Percentiles rank a stretch among this genome's conserved stretches.
Conservation (phyloP, 2,797 vertebrate genomes). For the Antrozous pallidus region DNA sequence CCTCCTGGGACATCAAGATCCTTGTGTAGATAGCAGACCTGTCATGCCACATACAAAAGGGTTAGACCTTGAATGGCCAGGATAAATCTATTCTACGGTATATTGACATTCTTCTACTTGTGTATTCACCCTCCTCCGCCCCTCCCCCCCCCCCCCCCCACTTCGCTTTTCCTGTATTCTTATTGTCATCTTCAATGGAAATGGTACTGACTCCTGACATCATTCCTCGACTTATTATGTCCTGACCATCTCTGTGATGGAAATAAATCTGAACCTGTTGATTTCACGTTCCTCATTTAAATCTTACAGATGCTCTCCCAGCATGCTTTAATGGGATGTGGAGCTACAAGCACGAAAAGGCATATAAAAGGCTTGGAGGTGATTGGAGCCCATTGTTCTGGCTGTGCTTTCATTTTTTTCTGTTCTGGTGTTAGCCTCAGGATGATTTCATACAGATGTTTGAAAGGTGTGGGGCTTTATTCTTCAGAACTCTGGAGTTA, state of each 20-base stretch:
- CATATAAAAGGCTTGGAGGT: not conserved
- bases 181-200: not conserved
- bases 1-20: not conserved
- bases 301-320: not conserved
- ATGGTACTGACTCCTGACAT: not conserved
- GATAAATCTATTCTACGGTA: not conserved
- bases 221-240: not conserved
- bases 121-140: not conserved
- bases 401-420: not conserved
- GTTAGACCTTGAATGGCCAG: not conserved
- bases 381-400: not conserved
- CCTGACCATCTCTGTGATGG: not conserved
- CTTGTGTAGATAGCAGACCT: not conserved
- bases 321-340: not conserved
- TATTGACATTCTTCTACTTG: not conserved
- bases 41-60: not conserved
- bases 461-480: not conserved
- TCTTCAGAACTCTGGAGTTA: not conserved
- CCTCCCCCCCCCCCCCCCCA: not conserved
- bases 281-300: not conserved
- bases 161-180: not conserved
- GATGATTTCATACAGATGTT: conserved; percentile 15
- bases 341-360: not conserved
- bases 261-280: not conserved
- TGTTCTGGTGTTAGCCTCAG: not conserved